Evolutionary conservation across 92 coral and sea anemone genomes (phyloP), one percentile per base, ranked within the genome.

Genomic region (Bergia puertoricense): DNA sequence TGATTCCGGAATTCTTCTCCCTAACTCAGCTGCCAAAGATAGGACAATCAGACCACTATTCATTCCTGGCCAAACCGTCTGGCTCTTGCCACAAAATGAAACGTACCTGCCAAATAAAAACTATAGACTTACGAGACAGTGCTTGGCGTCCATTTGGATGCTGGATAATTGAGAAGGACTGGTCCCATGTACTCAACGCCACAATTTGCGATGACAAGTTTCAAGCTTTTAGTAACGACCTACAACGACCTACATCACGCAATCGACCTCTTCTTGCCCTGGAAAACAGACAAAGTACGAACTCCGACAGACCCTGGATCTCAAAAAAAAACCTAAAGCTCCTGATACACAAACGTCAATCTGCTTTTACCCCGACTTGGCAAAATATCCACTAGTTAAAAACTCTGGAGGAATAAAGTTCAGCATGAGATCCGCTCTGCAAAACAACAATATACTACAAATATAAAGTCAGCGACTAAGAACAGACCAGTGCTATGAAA

Each of bases 121-220:
- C 75, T 36, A 50, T 81, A 39, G 91, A 88, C 68, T 48, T 86
- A 78, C 77, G 89, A 43, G 88, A 88, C 79, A 77, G 91, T 59
- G 85, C 88, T 22, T 88, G 91, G 91, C 89, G 89, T 4, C 23
- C 89, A 36, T 73, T 91, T 6, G 90, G 88, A 72, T 41, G 80
- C 5, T 90, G 89, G 92, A 51, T 86, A 80, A 36, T 79, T 4
- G 65, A 85, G 65, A 85, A 77, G 46, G 75, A 77, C 39, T 90
- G 90, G 90, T 59, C 18, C 54, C 48, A 79, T 46, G 45, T 85
- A 50, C 36, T 10, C 40, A 59, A 72, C 15, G 81, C 73, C 41
- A 77, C 30, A 41, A 57, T 86, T 77, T 85, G 86, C 76, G 76
- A 86, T 48, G 71, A 67, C 14, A 89, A 89, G 43, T 57, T 85